Evolutionary conservation across 2,797 vertebrate genomes (phyloP).

Genomic region (Sebastes nivosus): DNA sequence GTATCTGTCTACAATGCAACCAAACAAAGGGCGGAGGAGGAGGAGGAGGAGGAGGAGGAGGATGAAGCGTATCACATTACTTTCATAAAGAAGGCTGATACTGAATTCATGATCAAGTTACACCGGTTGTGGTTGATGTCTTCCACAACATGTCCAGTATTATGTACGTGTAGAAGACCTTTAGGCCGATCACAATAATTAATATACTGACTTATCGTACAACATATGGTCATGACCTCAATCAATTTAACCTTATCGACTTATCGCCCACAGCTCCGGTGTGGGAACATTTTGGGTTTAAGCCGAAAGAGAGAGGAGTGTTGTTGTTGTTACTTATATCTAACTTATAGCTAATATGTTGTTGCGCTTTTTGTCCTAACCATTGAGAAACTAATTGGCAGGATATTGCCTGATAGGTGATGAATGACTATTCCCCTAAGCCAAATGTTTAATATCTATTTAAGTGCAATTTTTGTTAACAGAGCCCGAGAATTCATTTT

Average conservation of each 20-base stretch:
- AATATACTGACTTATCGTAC: not conserved
- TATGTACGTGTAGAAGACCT: not conserved
- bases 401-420: not conserved
- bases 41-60: not conserved
- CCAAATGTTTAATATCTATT: not conserved
- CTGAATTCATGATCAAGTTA: not conserved
- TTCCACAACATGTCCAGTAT: not conserved
- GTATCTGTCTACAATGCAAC: not conserved
- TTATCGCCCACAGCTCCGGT: not conserved
- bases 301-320: no score
- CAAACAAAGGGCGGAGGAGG: not conserved
- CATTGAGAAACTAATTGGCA: not conserved
- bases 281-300: not conserved
- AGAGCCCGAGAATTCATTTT: not conserved
- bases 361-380: no score
- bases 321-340: no score
- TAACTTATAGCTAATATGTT: no score
- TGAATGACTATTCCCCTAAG: not conserved
- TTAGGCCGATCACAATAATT: not conserved
- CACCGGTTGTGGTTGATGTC: not conserved
- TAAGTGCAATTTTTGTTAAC: rapidly evolving
- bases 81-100: not conserved
- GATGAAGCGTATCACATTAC: not conserved
- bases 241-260: not conserved
- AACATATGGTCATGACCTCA: no score